These are phyloP conservation scores for Gisinianus flammeolus DNA, from an alignment of 2,888 invertebrate species.

Conservation along the genomic window DNA sequence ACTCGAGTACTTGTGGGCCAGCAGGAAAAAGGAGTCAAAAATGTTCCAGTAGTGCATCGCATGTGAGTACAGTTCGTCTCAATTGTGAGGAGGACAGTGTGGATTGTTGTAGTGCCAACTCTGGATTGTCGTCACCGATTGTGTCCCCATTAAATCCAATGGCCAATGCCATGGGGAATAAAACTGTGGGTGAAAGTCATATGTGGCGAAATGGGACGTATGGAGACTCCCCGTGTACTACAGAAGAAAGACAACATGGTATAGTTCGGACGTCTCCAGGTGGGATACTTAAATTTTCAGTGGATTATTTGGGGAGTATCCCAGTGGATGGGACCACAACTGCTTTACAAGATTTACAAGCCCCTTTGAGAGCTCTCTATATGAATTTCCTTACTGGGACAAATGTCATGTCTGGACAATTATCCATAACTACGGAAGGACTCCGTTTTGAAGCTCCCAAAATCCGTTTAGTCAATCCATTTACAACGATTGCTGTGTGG, in stretches of 20 bases:
- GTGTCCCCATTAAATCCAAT: background rate
- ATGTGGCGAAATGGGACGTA: conserved; percentile 58
- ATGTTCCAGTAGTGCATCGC: conserved; percentile 9
- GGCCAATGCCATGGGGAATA: conserved; percentile 11
- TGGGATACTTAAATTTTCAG: conserved; percentile 62
- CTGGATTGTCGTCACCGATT: background rate
- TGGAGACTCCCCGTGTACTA: conserved; percentile 46
- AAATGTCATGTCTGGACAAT: conserved; percentile 66
- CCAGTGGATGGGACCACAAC: conserved; percentile 73
- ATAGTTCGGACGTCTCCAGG: conserved; percentile 46
- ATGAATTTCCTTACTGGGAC: conserved; percentile 66
- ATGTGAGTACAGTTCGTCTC: conserved; percentile 53
- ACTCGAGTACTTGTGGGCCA: background rate
- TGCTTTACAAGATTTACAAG: conserved; percentile 80
- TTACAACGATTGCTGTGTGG: conserved; percentile 91
- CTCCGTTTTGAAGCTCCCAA: conserved; percentile 70
- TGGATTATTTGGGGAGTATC: conserved; percentile 82
- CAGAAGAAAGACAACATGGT: conserved; percentile 48
- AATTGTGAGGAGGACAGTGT: conserved; percentile 49
- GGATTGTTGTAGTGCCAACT: background rate
- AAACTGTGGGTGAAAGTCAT: conserved; percentile 42
- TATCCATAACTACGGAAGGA: conserved; percentile 74
- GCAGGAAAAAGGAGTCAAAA: background rate
- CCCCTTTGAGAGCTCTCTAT: conserved; percentile 77
- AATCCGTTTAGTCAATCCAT: conserved; percentile 71